Base-by-base conservation (phyloP, 2,888 invertebrate genomes). In the Ceriagrion tenellum region DNA sequence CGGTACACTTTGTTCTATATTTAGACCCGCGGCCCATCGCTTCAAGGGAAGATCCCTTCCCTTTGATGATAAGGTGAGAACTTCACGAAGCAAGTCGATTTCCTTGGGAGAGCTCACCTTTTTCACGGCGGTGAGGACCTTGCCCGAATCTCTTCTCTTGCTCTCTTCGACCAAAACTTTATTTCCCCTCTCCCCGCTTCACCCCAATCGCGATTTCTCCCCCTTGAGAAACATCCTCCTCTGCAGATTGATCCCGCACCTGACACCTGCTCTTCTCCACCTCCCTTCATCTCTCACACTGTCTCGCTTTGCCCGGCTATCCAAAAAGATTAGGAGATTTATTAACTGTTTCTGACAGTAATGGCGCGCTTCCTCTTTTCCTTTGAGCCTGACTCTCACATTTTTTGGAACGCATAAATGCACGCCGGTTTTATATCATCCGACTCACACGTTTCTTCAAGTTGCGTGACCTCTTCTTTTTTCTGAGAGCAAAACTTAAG, bases 61-160 rank as follows among this genome's bases (percentile, higher is more conserved):
- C 93, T 93, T 93, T 93, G 93, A 93, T 74, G 93, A 93, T 93
- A 93, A 93, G 93, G 93, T 93, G 93, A 93, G 93, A 59, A 59
- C 59, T 40, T 59, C 59, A 59, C 69, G 35, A 47, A 89, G 55
- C 89, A 47, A 89, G 89, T 89, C 89, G 89, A 89, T 89, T 69
- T 26, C 69, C 55, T 59, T 13, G 81, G 26, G 35, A 47, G 63
- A 16, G 74, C 93, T 23, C 47, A 40, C 93, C 47, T 93, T 93
- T 89, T 55, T 40, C 40, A 2, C 0, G 59, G 59, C 4, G 59
- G 13, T 8, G 30, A n/a, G 35, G 55, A 47, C 89, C 55, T 89
- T 89, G 47, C 55, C 13, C 89, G 26, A 89, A 89, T 89, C 55
- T n/a, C 13, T 26, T 8, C 55, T 55, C 47, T 6, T 26, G 40